Conservation (phyloP, 2,888 invertebrate genomes). For the Trilocha varians region DNA sequence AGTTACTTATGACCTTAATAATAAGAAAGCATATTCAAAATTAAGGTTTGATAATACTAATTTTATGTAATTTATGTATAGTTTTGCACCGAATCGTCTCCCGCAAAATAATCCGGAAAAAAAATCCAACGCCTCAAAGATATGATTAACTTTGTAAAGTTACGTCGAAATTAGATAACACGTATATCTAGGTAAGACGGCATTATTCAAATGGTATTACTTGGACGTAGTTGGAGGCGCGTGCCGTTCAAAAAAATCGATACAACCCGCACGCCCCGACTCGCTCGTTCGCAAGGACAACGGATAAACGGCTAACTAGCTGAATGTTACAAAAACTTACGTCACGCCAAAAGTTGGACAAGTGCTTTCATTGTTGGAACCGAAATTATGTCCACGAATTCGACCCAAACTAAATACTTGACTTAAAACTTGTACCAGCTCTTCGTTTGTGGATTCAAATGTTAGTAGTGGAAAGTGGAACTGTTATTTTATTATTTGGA, state of each 20-base stretch:
- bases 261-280: slow-evolving; percentile 41
- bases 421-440: not conserved
- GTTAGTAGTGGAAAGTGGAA: no score
- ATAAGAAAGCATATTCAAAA: no score
- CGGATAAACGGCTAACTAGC: slow-evolving; percentile 30
- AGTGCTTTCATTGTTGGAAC: slow-evolving; percentile 2
- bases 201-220: slow-evolving; percentile 43
- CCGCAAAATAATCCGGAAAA: no score
- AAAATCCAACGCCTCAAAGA: no score
- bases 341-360: slow-evolving; percentile 8
- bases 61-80: no score
- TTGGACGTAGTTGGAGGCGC: slow-evolving; percentile 30
- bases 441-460: no score
- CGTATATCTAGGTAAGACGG: slow-evolving; percentile 21
- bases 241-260: slow-evolving; percentile 55
- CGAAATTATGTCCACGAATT: not conserved
- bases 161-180: slow-evolving; percentile 5
- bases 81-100: no score
- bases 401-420: not conserved
- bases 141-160: not conserved
- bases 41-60: no score
- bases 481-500: no score
- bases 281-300: slow-evolving; percentile 41
- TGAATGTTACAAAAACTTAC: slow-evolving; percentile 28
- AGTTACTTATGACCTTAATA: no score